These are phyloP conservation scores for Diabrotica balteata DNA, from an alignment of 2,888 invertebrate genomes.

Conservation along the genomic window DNA sequence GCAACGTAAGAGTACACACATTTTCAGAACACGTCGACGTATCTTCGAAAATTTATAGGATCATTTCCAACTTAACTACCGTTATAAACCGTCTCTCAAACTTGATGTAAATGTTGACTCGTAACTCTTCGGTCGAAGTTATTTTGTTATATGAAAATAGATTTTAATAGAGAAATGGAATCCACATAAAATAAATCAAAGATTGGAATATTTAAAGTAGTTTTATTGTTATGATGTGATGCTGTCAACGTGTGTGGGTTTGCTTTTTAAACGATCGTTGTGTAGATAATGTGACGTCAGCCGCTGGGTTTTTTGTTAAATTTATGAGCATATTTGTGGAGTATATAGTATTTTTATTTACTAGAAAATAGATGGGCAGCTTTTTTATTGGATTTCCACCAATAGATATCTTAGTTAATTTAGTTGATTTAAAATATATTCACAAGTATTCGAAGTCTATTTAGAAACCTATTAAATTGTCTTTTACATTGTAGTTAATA, in stretches of 20 bases:
- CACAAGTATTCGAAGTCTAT: too few relatives aligned
- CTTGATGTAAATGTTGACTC: constrained; percentile 8
- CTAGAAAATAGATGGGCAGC: too few relatives aligned
- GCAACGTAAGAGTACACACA: neutral
- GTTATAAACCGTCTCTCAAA: constrained; percentile 10
- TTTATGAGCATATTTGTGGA: too few relatives aligned
- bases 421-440: too few relatives aligned
- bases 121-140: constrained; percentile 4
- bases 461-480: too few relatives aligned
- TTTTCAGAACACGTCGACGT: neutral
- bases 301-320: too few relatives aligned
- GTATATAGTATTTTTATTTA: too few relatives aligned
- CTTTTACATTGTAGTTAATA: too few relatives aligned
- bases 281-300: neutral
- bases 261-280: neutral
- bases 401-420: too few relatives aligned
- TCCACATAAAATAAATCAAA: constrained; percentile 11
- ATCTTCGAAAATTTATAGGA: constrained; percentile 6
- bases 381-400: too few relatives aligned
- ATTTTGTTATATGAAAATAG: neutral
- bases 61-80: neutral
- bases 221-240: neutral
- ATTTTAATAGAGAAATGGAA: constrained; percentile 8
- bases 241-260: constrained; percentile 1
- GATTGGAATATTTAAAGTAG: neutral